phyloP scores from a whole-genome alignment of 2,797 vertebrate species.

The Philypnodon macrostomus region DNA sequence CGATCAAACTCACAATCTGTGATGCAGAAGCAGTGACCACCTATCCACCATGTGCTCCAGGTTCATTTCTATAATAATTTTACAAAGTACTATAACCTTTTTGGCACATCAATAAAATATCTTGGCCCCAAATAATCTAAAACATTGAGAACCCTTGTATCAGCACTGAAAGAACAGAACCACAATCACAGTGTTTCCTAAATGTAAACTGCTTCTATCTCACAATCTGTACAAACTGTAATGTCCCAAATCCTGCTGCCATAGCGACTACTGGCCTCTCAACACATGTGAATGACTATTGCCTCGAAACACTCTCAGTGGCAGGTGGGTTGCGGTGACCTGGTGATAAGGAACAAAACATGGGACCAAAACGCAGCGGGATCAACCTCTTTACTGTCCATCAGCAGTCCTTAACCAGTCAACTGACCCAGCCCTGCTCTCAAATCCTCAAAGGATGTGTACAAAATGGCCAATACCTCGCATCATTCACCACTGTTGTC shows the following conservation, averaged over 20 bases:
- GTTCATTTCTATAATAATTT: too few relatives aligned
- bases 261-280: constrained; percentile 19
- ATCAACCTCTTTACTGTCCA: constrained; percentile 19
- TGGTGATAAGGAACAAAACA: constrained; percentile 32
- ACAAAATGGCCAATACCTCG: constrained; percentile 28
- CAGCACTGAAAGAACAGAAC: background rate
- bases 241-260: background rate
- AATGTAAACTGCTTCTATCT: background rate
- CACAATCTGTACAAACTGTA: background rate
- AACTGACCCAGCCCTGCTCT: constrained; percentile 21
- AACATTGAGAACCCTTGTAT: background rate
- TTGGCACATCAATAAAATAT: too few relatives aligned
- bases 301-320: background rate
- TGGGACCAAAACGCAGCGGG: constrained; percentile 25
- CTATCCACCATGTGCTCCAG: too few relatives aligned
- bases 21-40: too few relatives aligned
- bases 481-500: constrained; percentile 15
- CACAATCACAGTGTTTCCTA: background rate
- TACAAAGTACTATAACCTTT: too few relatives aligned
- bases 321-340: constrained; percentile 32
- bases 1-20: too few relatives aligned
- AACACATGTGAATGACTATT: background rate
- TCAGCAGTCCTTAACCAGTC: constrained; percentile 17
- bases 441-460: constrained; percentile 14
- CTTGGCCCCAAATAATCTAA: too few relatives aligned